A percentile compares a stretch with the other conserved stretches of the same genome.
Conservation (phyloP, 2,888 invertebrate genomes). For the Macrophya annulata region DNA sequence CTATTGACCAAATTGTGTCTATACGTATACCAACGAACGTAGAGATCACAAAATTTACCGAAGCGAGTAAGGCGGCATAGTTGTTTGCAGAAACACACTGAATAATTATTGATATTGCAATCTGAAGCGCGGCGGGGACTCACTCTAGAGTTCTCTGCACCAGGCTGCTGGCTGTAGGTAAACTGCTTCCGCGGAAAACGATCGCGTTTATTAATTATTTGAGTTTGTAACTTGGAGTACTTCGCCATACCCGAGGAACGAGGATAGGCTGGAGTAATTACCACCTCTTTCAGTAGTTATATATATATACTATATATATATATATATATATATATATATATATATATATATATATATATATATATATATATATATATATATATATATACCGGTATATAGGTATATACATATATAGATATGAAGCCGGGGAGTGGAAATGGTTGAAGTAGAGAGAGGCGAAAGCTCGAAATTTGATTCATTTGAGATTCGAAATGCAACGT, state of each 20-base stretch:
- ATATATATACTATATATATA: not conserved
- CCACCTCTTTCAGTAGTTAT: constrained; percentile 30
- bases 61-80: constrained; percentile 17
- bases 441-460: not conserved
- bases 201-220: constrained; percentile 49
- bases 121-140: constrained; percentile 22
- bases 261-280: constrained; percentile 5
- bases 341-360: not conserved
- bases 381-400: not conserved
- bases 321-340: not conserved
- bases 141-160: not conserved
- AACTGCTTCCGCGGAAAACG: constrained; percentile 34
- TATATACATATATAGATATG: not conserved
- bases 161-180: not conserved
- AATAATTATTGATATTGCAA: constrained; percentile 47
- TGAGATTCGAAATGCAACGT: constrained; percentile 34
- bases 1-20: constrained; percentile 18
- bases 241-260: not conserved
- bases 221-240: constrained; percentile 48
- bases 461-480: constrained; percentile 48
- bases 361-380: not conserved
- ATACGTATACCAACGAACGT: constrained; percentile 12
- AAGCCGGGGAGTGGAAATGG: not conserved
- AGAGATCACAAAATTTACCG: constrained; percentile 5
- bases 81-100: constrained; percentile 27